Base-by-base conservation (phyloP, 1,140 invertebrate genomes). In the Panagrolaimus sp. region DNA sequence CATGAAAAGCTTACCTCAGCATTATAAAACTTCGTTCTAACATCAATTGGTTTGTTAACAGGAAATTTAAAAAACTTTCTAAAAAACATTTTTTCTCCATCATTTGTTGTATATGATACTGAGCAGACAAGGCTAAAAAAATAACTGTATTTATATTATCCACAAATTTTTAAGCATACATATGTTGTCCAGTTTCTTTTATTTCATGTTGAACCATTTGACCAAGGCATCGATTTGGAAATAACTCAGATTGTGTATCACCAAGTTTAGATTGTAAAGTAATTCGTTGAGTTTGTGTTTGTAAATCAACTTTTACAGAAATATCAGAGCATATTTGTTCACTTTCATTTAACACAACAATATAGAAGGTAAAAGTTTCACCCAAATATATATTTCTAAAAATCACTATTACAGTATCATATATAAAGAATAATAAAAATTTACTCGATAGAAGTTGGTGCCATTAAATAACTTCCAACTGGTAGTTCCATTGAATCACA, bases 51-150 rank as follows among this genome's bases (percentile, higher is more conserved):
- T 83, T 97, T 97, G 69, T 94, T 87, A 0, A 98, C 95, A 88
- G 96, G 91, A 85, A 98, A 98, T 86, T 96, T 97, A 83, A 97
- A 98, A 84, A 94, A 96, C 84, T 96, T 97, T 77, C 91, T 87
- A 82, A 96, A 87, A 72, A 84, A 84, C 63, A 77, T 85, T 75
- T 89, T 88, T 71, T 90, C 89, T 14, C 83, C 83, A 66, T 87
- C 86, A 66, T 88, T 84, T 64, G 88, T 89, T 72, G 88, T 88
- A 82, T 97, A 98, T 72, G 88, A 91, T 3, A 98, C 92, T 85
- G 95, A 92, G 87, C 94, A 98, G 9, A 96, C 92, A 69, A 98
- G 85, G 83, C 91, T 93, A 79, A 68, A 88, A 87, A 72, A 74
- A 73, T 72, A 75, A 76, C 9, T 65, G 13, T 66, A 45, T 72